phyloP scores from a whole-genome alignment of 2,113 vertebrate species.

The Arenaria interpres region DNA sequence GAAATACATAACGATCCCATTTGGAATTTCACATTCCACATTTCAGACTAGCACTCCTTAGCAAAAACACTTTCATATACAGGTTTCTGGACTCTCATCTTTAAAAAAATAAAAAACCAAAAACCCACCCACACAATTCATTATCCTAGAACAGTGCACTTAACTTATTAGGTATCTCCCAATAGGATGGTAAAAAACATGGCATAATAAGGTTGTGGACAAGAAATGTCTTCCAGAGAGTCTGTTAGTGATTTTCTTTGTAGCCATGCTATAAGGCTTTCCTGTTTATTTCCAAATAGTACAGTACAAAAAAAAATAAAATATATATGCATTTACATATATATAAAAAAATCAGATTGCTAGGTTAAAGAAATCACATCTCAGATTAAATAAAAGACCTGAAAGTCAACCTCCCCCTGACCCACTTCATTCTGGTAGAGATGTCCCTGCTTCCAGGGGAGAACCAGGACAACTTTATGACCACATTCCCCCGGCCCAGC shows the following conservation, averaged over 20 bases:
- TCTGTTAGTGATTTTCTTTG: background rate
- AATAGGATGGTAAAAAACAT: background rate
- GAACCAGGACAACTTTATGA: background rate
- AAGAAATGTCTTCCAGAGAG: background rate
- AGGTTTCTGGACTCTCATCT: background rate
- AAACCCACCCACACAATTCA: background rate
- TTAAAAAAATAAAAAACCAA: background rate
- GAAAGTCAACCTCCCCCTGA: background rate
- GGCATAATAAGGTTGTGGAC: background rate
- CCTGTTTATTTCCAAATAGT: background rate
- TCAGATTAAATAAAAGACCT: background rate
- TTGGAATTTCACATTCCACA: background rate
- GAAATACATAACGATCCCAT: background rate
- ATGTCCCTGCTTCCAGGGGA: background rate
- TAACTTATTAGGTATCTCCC: background rate
- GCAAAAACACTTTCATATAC: background rate
- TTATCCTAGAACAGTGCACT: background rate
- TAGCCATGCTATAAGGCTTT: background rate
- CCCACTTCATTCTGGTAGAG: background rate
- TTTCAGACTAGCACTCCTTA: background rate
- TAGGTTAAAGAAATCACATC: background rate
- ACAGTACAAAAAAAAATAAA: background rate
- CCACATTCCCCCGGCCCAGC: background rate
- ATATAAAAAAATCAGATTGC: background rate
- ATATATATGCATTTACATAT: background rate